A percentile compares a stretch with the other conserved stretches of the same genome.
These are phyloP conservation scores for Zosterops borbonicus DNA, from an alignment of 2,113 vertebrate genomes.

Conservation along the genomic window DNA sequence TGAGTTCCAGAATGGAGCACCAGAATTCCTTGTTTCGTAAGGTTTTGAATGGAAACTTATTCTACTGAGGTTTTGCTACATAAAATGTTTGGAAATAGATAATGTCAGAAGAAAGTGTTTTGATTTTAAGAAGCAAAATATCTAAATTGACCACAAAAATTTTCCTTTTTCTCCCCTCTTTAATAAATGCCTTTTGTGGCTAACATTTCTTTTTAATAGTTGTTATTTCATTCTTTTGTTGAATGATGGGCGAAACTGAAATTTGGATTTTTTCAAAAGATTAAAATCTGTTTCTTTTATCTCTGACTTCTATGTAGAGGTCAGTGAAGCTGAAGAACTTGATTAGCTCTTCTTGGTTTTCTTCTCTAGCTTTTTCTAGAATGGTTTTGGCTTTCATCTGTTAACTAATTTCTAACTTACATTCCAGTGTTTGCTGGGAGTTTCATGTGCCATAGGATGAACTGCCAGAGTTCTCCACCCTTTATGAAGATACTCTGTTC, in stretches of 20 bases:
- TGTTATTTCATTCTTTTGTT: neutral
- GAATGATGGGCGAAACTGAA: neutral
- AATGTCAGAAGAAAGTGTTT: neutral
- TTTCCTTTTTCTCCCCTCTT: fast-evolving
- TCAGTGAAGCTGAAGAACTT: neutral
- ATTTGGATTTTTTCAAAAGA: neutral
- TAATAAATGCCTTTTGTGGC: neutral
- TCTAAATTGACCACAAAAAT: neutral
- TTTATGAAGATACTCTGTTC: neutral
- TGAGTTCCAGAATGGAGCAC: neutral
- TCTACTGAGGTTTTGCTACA: neutral
- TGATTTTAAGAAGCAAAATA: neutral
- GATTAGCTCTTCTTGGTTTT: neutral
- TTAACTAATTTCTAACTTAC: neutral
- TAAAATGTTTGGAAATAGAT: neutral
- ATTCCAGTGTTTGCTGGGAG: neutral
- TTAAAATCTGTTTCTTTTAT: neutral
- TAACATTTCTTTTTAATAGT: neutral
- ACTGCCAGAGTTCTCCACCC: neutral
- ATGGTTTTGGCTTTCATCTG: neutral
- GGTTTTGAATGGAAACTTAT: neutral
- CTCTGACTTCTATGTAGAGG: neutral
- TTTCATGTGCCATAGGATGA: neutral
- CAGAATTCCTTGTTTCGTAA: neutral
- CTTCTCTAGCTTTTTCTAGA: neutral